Evolutionary conservation across 2,888 invertebrate genomes (phyloP).

Genomic region (Scaeva pyrastri): DNA sequence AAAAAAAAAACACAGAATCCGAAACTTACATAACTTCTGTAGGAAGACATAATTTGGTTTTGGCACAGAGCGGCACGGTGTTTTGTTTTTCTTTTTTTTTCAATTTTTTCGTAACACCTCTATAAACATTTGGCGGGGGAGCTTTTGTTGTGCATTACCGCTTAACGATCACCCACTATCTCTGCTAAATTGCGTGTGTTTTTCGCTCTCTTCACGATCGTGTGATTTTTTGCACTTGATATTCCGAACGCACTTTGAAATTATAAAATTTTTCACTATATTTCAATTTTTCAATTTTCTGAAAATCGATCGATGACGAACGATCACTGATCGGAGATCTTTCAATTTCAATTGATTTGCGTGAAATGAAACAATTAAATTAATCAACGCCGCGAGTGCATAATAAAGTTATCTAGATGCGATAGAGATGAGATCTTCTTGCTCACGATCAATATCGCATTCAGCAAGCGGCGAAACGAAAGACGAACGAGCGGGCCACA

Average conservation of each 20-base stretch:
- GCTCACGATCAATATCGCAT: conserved; percentile 63
- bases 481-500: conserved; percentile 51
- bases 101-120: conserved; percentile 71
- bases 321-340: conserved; percentile 61
- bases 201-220: conserved; percentile 13
- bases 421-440: conserved; percentile 31
- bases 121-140: conserved; percentile 70
- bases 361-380: conserved; percentile 71
- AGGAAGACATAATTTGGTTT: conserved; percentile 81
- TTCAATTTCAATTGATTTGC: conserved; percentile 66
- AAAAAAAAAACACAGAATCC: conserved; percentile 13
- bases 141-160: conserved; percentile 60
- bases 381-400: conserved; percentile 71
- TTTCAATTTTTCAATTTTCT: not conserved
- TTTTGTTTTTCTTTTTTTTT: conserved; percentile 69
- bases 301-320: conserved; percentile 27
- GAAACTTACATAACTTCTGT: conserved; percentile 83
- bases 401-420: conserved; percentile 44
- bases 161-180: conserved; percentile 14
- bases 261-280: conserved; percentile 4
- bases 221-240: conserved; percentile 48
- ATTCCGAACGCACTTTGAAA: conserved; percentile 45
- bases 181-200: not conserved
- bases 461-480: conserved; percentile 38
- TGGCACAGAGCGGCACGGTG: conserved; percentile 76